Percentiles rank a stretch among this genome's conserved stretches.
Conservation (phyloP, 2,888 invertebrate species). For the Nemotelus pantherinus region DNA sequence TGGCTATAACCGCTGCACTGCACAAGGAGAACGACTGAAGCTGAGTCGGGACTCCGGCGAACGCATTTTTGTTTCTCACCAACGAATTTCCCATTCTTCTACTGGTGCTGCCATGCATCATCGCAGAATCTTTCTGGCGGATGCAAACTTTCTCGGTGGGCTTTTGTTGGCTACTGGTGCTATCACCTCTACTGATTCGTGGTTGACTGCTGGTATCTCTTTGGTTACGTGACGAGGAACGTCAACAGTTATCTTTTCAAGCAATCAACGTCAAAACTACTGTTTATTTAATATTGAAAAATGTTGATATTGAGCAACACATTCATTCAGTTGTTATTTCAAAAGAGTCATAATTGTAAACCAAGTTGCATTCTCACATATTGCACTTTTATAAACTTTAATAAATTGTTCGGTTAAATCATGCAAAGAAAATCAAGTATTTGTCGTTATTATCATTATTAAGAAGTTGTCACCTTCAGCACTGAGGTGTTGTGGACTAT, state of each 20-base stretch:
- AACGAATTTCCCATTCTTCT: constrained; percentile 8
- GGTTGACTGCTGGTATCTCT: neutral
- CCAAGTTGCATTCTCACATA: neutral
- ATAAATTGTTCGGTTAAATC: neutral
- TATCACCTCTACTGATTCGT: neutral
- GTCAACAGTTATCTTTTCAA: constrained; percentile 7
- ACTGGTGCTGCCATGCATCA: too few species aligned
- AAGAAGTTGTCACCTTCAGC: neutral
- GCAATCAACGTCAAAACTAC: constrained; percentile 22
- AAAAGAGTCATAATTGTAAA: constrained; percentile 4
- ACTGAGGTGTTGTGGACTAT: too few species aligned
- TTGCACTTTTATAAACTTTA: constrained; percentile 5
- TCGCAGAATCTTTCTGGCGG: neutral
- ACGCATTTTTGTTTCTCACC: constrained; percentile 29
- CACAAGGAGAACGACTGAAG: constrained; percentile 55
- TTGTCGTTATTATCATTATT: neutral
- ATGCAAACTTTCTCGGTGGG: neutral
- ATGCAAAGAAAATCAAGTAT: neutral
- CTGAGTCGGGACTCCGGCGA: neutral
- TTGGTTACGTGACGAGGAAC: constrained; percentile 29
- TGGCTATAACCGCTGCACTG: constrained; percentile 70
- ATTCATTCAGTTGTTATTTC: neutral
- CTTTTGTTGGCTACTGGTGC: constrained; percentile 32
- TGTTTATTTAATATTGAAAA: constrained; percentile 18
- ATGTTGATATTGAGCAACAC: constrained; percentile 16